These are phyloP conservation scores for Oikopleura vanhoeffeni DNA, from an alignment of 23 tunicate genomes.

Conservation along the genomic window DNA sequence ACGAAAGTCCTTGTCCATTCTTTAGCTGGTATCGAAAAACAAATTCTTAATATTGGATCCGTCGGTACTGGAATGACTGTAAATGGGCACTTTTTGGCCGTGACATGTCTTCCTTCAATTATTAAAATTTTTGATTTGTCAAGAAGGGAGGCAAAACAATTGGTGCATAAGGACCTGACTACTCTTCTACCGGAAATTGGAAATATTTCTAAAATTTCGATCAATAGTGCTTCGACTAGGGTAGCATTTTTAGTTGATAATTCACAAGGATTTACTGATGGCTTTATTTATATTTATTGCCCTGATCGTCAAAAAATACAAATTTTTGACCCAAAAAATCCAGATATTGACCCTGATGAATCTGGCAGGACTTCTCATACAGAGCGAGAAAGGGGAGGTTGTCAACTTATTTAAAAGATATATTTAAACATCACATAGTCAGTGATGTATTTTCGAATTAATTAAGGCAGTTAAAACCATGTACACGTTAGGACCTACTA, in stretches of 20 bases:
- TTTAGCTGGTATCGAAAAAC: constrained; percentile 7
- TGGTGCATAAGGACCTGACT: not conserved
- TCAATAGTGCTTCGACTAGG: not conserved
- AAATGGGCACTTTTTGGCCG: not conserved
- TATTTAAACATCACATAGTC: no score
- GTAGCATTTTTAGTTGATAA: not conserved
- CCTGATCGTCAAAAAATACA: not conserved
- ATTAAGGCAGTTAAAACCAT: no score
- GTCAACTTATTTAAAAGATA: no score
- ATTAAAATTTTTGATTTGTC: not conserved
- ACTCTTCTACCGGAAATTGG: not conserved
- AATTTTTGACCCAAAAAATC: no score
- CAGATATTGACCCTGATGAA: no score
- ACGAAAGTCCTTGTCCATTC: not conserved
- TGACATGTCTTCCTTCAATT: not conserved
- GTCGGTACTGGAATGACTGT: not conserved
- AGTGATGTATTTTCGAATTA: no score
- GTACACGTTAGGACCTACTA: no score
- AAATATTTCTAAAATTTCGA: not conserved
- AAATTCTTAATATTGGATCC: not conserved
- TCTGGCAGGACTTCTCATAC: no score
- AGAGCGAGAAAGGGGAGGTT: no score
- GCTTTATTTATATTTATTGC: not conserved
- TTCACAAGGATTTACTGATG: not conserved
- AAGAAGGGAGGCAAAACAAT: not conserved